Base-by-base conservation (phyloP, 2,113 vertebrate genomes). In the Pygoscelis adeliae region DNA sequence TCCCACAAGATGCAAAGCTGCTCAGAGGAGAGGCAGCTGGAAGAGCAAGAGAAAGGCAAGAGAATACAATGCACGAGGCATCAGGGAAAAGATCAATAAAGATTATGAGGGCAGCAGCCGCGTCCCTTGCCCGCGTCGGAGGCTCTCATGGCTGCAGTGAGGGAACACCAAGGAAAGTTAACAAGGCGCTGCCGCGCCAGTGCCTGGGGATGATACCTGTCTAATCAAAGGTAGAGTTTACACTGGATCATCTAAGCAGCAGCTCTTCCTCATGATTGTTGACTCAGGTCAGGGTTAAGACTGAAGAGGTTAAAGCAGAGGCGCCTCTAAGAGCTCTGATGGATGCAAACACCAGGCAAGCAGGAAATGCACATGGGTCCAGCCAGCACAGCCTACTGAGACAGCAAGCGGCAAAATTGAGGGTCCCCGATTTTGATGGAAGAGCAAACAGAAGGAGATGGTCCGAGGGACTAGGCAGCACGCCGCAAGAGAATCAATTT, bases 211-310 rank as follows among this genome's bases (percentile, higher is more conserved):
- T 46, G 83, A 86, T 67, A 96, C 87, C 91, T 94, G 87, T 72
- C 89, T 96, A 94, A 96, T 97, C 95, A 83, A 92, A 95, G 86
- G 86, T 42, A 90, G 89, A 85, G 90, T 96, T 95, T 95, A 91
- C 93, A 92, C 83, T 90, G 92, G 83, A 74, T 85, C 93, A 93
- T 91, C 93, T 83, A 66, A 92, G 82, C 80, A 91, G 53, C 78
- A 83, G 81, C 67, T 95, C 77, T 85, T 88, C 62, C 53, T 81
- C 49, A 14, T 11, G 67, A 84, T 11, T 97, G 97, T 89, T 97
- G 94, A 97, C 91, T 93, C 83, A 87, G 93, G 94, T 95, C 93
- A 94, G 87, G 47, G 90, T 88, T 96, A 93, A 89, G 85, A 81
- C 82, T 62, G 74, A 93, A 85, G 44, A 95, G 77, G 96, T 92